These are phyloP conservation scores for Arvicanthis niloticus DNA, from an alignment of 2,113 vertebrate species.

Conservation along the genomic window DNA sequence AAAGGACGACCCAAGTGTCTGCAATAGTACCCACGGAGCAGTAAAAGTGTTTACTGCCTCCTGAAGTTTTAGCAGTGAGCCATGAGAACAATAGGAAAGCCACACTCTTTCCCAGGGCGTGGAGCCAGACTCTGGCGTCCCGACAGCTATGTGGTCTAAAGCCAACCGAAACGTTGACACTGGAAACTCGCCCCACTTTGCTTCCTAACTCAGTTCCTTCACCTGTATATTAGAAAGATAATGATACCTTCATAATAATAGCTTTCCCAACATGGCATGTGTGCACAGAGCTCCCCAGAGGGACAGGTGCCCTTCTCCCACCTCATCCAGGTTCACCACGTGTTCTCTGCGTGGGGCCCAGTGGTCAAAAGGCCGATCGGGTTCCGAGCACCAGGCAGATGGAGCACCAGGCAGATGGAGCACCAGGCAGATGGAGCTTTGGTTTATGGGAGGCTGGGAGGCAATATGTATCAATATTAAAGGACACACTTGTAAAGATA, in stretches of 20 bases:
- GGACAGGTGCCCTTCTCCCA: neutral
- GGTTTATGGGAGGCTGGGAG: neutral
- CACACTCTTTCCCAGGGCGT: neutral
- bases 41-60: slow-evolving; percentile 12
- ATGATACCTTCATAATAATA: slow-evolving; percentile 43
- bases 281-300: neutral
- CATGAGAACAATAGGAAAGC: neutral
- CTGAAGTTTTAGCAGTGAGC: neutral
- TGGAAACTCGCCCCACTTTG: slow-evolving; percentile 34
- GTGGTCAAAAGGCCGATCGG: neutral
- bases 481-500: neutral
- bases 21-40: neutral
- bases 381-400: too few species aligned
- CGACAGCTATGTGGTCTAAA: slow-evolving; percentile 26
- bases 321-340: neutral
- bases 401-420: neutral
- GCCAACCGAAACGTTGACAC: slow-evolving; percentile 39
- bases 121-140: neutral
- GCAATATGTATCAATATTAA: neutral
- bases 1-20: neutral
- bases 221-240: slow-evolving; percentile 58
- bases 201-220: slow-evolving; percentile 46
- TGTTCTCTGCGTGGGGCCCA: neutral
- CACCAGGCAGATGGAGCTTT: neutral
- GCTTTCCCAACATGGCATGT: neutral